phyloP scores from a whole-genome alignment of 2,888 invertebrate genomes.

The Scaeva pyrastri region DNA sequence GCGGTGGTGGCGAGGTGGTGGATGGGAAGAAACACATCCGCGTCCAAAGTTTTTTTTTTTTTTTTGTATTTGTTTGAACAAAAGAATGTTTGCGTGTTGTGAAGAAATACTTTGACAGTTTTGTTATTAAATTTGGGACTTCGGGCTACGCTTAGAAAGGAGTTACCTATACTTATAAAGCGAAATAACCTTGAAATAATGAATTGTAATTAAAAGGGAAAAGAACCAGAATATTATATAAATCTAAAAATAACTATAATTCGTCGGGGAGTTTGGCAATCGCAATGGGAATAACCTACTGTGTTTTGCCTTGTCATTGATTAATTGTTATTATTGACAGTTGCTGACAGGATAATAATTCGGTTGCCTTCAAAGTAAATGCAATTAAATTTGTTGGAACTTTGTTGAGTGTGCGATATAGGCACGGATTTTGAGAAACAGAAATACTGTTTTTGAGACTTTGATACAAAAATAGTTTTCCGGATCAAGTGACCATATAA shows the following conservation, averaged over 20 bases:
- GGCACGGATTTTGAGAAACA: no score
- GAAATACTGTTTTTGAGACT: no score
- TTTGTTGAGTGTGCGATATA: no score
- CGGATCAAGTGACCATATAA: no score
- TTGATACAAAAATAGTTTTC: no score
- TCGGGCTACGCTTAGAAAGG: not conserved
- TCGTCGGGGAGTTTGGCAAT: not conserved
- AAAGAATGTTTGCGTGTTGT: slow-evolving; percentile 13
- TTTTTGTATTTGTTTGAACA: not conserved
- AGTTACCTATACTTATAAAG: not conserved
- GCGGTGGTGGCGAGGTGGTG: no score
- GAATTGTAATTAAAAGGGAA: slow-evolving; percentile 56
- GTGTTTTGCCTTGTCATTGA: slow-evolving; percentile 49
- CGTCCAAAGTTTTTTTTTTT: slow-evolving; percentile 27
- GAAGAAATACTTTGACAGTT: slow-evolving; percentile 66
- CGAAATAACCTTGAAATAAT: slow-evolving; percentile 41
- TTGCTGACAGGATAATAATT: slow-evolving; percentile 19
- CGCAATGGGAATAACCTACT: slow-evolving; percentile 32
- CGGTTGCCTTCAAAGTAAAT: not conserved
- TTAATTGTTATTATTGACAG: slow-evolving; percentile 49
- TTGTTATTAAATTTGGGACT: slow-evolving; percentile 63
- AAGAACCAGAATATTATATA: slow-evolving; percentile 43
- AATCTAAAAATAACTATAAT: slow-evolving; percentile 39
- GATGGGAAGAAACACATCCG: not conserved
- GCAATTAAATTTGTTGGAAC: not conserved